phyloP scores from a whole-genome alignment of 2,797 vertebrate genomes.

The Pelobates cultripes region DNA sequence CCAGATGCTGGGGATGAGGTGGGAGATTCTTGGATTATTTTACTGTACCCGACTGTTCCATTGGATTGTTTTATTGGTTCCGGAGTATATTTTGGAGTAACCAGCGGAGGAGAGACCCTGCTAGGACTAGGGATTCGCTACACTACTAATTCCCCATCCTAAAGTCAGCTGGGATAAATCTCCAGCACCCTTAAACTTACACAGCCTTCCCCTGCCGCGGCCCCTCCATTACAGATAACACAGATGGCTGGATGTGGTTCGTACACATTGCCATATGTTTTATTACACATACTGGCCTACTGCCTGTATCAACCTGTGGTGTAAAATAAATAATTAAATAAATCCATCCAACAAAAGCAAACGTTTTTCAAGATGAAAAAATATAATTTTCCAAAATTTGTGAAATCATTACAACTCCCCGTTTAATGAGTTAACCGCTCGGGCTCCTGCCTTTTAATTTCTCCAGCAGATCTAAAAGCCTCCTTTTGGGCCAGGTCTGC shows the following conservation, averaged over 20 bases:
- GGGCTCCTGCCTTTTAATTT: neutral
- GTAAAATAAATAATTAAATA: neutral
- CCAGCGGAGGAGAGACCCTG: too few species aligned
- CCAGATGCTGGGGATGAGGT: too few species aligned
- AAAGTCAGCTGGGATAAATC: neutral
- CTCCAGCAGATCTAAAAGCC: neutral
- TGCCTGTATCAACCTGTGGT: neutral
- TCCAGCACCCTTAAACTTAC: neutral
- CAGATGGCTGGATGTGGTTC: too few species aligned
- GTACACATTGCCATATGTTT: too few species aligned
- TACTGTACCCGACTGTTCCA: neutral
- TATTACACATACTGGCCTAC: neutral
- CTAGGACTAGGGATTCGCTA: neutral
- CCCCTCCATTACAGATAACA: neutral
- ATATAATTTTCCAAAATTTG: neutral
- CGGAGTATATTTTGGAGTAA: neutral
- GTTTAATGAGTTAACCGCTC: too few species aligned
- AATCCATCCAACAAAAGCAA: neutral
- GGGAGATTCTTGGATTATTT: too few species aligned
- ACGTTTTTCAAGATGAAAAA: neutral
- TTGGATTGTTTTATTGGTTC: neutral
- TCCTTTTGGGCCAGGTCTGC: too few species aligned
- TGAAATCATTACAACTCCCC: too few species aligned
- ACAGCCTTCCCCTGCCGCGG: neutral
- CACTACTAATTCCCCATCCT: neutral